A percentile compares a stretch with the other conserved stretches of the same genome.
phyloP scores from a whole-genome alignment of 2,888 invertebrate genomes.

The Amblyteles armatorius region DNA sequence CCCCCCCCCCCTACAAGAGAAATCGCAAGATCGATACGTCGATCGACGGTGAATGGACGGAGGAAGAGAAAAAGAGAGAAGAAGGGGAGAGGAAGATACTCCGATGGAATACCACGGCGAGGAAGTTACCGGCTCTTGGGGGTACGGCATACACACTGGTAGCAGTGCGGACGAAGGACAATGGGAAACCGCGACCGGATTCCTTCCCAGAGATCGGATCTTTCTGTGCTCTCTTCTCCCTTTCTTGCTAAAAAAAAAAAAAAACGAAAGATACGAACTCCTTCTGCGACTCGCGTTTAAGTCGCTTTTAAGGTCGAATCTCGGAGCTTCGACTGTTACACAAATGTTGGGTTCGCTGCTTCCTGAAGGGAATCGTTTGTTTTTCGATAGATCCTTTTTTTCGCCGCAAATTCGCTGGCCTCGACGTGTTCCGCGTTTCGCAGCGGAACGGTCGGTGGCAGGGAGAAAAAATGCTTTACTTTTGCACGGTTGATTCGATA shows the following conservation, averaged over 20 bases:
- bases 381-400: neutral
- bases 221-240: constrained; percentile 47
- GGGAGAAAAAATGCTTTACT: neutral
- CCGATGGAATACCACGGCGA: constrained; percentile 52
- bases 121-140: constrained; percentile 54
- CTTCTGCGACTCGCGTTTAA: constrained; percentile 51
- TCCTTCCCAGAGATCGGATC: constrained; percentile 68
- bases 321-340: constrained; percentile 32
- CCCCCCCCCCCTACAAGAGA: neutral
- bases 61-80: constrained; percentile 34
- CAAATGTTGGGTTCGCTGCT: constrained; percentile 12
- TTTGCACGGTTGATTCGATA: neutral
- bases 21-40: constrained; percentile 67
- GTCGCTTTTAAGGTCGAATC: constrained; percentile 39
- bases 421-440: neutral
- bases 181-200: constrained; percentile 68
- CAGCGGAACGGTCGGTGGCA: neutral
- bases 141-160: constrained; percentile 36
- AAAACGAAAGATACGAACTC: constrained; percentile 17
- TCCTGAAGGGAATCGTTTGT: constrained; percentile 20
- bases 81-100: constrained; percentile 35
- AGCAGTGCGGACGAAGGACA: constrained; percentile 63
- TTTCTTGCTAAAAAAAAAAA: constrained; percentile 44
- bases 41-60: constrained; percentile 57
- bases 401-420: neutral